phyloP scores from a whole-genome alignment of 2,888 invertebrate species.

The Conus canariensis region DNA sequence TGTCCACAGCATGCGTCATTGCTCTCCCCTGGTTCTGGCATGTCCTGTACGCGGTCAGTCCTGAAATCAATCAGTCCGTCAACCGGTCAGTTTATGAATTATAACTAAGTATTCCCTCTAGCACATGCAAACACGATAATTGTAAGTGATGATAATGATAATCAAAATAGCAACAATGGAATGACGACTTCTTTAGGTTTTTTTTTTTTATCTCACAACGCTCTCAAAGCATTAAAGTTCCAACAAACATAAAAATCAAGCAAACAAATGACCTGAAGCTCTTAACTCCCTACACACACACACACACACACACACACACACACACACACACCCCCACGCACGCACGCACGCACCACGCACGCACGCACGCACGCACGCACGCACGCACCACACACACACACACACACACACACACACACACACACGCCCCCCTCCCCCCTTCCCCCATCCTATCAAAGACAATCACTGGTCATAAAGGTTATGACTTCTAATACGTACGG shows the following conservation, averaged over 20 bases:
- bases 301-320: background rate
- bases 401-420: background rate
- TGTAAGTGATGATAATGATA: background rate
- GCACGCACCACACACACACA: background rate
- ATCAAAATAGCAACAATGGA: background rate
- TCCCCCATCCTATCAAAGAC: too few species aligned
- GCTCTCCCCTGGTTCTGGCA: constrained; percentile 23
- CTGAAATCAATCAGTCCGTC: background rate
- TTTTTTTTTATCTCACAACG: too few species aligned
- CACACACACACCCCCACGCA: background rate
- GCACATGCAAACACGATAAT: background rate
- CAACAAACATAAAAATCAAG: background rate
- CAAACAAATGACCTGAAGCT: background rate
- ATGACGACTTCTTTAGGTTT: too few species aligned
- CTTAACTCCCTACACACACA: background rate
- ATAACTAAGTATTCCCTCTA: background rate
- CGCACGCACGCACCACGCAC: background rate
- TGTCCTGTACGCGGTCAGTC: constrained; percentile 24
- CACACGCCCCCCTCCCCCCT: too few species aligned
- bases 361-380: background rate
- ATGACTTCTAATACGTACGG: too few species aligned
- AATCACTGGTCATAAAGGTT: too few species aligned
- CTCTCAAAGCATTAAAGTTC: too few species aligned
- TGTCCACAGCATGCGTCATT: background rate
- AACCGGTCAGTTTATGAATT: too few species aligned